These are phyloP conservation scores for Sitobion miscanthi DNA, from an alignment of 1,140 invertebrate genomes.

Conservation along the genomic window DNA sequence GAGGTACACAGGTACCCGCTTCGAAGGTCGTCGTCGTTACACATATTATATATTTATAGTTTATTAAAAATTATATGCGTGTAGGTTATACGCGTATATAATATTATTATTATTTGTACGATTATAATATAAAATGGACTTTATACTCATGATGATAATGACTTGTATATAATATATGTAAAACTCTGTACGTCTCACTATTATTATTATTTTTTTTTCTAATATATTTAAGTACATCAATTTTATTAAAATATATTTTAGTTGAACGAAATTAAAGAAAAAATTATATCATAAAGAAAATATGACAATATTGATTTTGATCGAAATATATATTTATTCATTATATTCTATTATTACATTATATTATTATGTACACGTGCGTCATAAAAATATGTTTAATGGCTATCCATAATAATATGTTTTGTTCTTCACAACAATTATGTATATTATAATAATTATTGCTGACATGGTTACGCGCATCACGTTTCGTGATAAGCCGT, in stretches of 20 bases:
- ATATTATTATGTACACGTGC: background rate
- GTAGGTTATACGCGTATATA: background rate
- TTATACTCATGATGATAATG: background rate
- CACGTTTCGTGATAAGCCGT: background rate
- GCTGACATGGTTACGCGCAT: background rate
- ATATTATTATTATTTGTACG: background rate
- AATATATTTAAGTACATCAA: slow-evolving; percentile 4
- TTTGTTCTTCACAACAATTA: background rate
- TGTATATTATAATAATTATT: background rate
- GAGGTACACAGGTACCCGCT: background rate
- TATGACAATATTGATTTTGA: background rate
- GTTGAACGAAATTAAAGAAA: background rate
- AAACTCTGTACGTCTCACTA: slow-evolving; percentile 25
- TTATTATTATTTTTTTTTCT: background rate
- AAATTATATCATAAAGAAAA: background rate
- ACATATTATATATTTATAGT: slow-evolving; percentile 7
- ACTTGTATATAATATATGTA: background rate
- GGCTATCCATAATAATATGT: background rate
- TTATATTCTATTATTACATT: background rate
- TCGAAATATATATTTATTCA: background rate
- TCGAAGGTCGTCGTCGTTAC: slow-evolving; percentile 18
- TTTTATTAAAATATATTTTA: slow-evolving; percentile 14
- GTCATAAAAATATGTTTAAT: background rate
- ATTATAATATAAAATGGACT: slow-evolving; percentile 14
- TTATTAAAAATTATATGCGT: background rate